Base-by-base conservation (phyloP, 2,888 invertebrate genomes). In the Amorpha juglandis region DNA sequence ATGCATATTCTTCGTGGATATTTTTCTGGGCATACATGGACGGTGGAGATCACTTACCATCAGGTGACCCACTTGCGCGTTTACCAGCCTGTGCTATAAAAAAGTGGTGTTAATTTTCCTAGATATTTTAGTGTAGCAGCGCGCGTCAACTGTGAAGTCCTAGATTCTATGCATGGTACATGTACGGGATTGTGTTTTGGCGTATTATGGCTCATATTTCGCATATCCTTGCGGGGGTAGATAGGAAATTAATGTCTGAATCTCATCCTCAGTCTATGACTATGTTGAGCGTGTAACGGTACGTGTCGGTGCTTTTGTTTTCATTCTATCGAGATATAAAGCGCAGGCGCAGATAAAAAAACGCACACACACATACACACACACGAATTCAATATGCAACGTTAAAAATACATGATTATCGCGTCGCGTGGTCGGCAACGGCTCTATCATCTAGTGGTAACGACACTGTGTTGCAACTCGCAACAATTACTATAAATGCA, bases 321-420 rank as follows among this genome's bases (percentile, higher is more conserved):
- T 79, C 76, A 70, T 77, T 76, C 65, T 74, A 77, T 73, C 74
- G 67, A 74, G 76, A 78, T 75, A 77, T 71, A 47, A 75, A 72
- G 74, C 76, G 72, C 74, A 78, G 19, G 71, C 71, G 75, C 76
- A 70, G 81, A 83, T 82, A 83, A 87, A 84, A 72, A 81, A 65
- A 14, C 1, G 6, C n/a, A n/a, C n/a, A 11, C 21, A 51, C 33
- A 38, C 35, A 42, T 42, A 58, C 19, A 38, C 42, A 76, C 74
- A 72, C 68, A 74, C 83, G 84, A 85, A 86, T 87, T 84, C 82
- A 83, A 86, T 86, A 85, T 83, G 80, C 77, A 83, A 83, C 74
- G 82, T 86, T 86, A 84, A 87, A 86, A 88, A 87, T 86, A 87
- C 83, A 79, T 78, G 80, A 86, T 85, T 85, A 88, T 85, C 83